phyloP scores from a whole-genome alignment of 2,888 invertebrate species.

The Pristionchus mayeri region DNA sequence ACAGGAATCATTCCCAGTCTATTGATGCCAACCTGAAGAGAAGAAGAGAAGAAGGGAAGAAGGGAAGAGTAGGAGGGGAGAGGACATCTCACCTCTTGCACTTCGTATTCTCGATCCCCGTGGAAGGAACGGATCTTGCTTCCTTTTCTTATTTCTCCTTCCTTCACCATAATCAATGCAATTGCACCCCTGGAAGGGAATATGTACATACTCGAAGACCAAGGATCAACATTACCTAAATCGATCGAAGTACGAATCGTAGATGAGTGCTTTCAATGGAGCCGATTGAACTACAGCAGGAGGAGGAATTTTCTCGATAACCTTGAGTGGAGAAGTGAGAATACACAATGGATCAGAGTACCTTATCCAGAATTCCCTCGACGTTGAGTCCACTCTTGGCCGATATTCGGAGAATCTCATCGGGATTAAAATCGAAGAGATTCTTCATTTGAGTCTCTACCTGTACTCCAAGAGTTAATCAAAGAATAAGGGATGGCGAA shows the following conservation, averaged over 20 bases:
- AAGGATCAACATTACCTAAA: slow-evolving; percentile 77
- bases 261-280: slow-evolving; percentile 86
- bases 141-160: slow-evolving; percentile 85
- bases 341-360: slow-evolving; percentile 78
- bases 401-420: slow-evolving; percentile 87
- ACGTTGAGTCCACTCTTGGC: slow-evolving; percentile 93
- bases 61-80: background rate
- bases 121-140: slow-evolving; percentile 83
- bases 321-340: slow-evolving; percentile 61
- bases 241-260: slow-evolving; percentile 94
- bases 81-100: slow-evolving; percentile 80
- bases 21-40: slow-evolving; percentile 82
- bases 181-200: slow-evolving; percentile 83
- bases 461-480: slow-evolving; percentile 49
- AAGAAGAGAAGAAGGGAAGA: background rate
- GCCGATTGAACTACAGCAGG: slow-evolving; percentile 76
- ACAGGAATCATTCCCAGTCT: slow-evolving; percentile 81
- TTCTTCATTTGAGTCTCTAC: slow-evolving; percentile 86
- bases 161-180: slow-evolving; percentile 85
- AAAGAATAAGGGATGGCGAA: background rate
- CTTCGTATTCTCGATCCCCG: slow-evolving; percentile 85
- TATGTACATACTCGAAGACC: background rate
- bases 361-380: slow-evolving; percentile 84
- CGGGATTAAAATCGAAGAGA: slow-evolving; percentile 87
- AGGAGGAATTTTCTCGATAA: slow-evolving; percentile 66